phyloP scores from a whole-genome alignment of 2,888 invertebrate genomes.

The Chironomus tentans region DNA sequence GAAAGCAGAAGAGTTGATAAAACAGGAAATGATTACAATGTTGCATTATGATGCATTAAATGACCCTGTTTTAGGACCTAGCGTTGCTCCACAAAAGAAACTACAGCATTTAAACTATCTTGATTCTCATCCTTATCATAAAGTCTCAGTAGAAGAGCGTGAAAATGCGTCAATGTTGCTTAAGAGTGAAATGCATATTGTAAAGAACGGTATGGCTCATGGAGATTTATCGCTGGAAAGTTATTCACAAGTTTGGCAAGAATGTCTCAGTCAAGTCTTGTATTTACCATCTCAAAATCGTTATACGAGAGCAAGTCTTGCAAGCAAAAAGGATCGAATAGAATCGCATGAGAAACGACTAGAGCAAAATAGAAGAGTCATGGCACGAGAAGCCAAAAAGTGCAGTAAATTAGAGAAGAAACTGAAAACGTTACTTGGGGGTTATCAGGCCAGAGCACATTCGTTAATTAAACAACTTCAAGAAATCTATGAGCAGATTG shows the following conservation, averaged over 20 bases:
- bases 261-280: conserved; percentile 85
- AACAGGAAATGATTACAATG: conserved; percentile 94
- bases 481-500: conserved; percentile 80
- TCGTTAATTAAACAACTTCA: conserved; percentile 78
- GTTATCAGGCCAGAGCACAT: conserved; percentile 74
- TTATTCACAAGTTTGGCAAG: conserved; percentile 94
- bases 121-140: conserved; percentile 77
- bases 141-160: conserved; percentile 59
- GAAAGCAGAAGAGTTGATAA: conserved; percentile 92
- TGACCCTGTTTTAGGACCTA: conserved; percentile 48
- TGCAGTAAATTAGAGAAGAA: conserved; percentile 98
- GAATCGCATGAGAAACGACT: conserved; percentile 87
- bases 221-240: conserved; percentile 87
- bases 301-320: conserved; percentile 89
- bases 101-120: conserved; percentile 68
- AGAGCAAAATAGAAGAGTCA: conserved; percentile 88
- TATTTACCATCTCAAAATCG: conserved; percentile 86
- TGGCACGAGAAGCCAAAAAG: conserved; percentile 93
- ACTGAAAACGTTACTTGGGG: conserved; percentile 87
- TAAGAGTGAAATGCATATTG: conserved; percentile 76
- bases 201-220: conserved; percentile 90
- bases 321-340: conserved; percentile 90
- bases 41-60: conserved; percentile 79
- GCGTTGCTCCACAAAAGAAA: conserved; percentile 38
- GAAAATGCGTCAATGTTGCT: conserved; percentile 56